A percentile compares a stretch with the other conserved stretches of the same genome.
Evolutionary conservation across 2,888 invertebrate species (phyloP).

Genomic region (Dimorphilus gyrociliatus): DNA sequence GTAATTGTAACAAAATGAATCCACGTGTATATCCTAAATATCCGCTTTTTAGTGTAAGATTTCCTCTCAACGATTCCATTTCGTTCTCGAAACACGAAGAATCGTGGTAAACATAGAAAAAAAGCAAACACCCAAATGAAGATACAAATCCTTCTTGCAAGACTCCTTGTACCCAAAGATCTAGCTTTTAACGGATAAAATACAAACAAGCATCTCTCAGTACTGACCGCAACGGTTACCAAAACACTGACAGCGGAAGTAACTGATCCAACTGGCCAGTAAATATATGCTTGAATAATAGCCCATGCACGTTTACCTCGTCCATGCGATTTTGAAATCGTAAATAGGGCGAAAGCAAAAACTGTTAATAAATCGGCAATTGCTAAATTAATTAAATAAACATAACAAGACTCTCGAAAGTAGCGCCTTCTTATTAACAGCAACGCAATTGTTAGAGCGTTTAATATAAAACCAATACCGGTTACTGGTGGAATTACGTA

Average conservation of each 20-base stretch:
- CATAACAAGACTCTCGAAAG: slow-evolving; percentile 9
- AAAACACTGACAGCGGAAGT: slow-evolving; percentile 9
- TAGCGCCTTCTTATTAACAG: no score
- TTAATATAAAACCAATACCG: no score
- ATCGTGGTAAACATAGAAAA: slow-evolving; percentile 8
- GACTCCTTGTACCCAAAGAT: slow-evolving; percentile 5
- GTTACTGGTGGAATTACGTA: no score
- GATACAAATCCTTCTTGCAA: slow-evolving; percentile 4
- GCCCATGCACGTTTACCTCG: slow-evolving; percentile 5
- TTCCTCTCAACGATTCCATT: slow-evolving; percentile 6
- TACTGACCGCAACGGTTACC: slow-evolving; percentile 8
- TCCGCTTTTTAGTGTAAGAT: slow-evolving; percentile 5
- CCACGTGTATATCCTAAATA: slow-evolving; percentile 7
- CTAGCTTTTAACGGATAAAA: slow-evolving; percentile 7
- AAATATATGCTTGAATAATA: slow-evolving; percentile 8
- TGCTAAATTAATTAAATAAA: slow-evolving; percentile 9
- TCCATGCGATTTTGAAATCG: slow-evolving; percentile 7
- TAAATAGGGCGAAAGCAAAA: slow-evolving; percentile 7
- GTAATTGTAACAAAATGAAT: slow-evolving; percentile 6
- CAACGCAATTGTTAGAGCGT: no score
- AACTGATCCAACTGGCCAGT: slow-evolving; percentile 8
- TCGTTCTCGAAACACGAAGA: slow-evolving; percentile 7
- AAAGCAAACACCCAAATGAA: slow-evolving; percentile 4
- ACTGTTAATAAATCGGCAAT: slow-evolving; percentile 9
- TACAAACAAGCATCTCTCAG: slow-evolving; percentile 9